Evolutionary conservation across 2,113 vertebrate species (phyloP).

Genomic region (Nicator chloris): DNA sequence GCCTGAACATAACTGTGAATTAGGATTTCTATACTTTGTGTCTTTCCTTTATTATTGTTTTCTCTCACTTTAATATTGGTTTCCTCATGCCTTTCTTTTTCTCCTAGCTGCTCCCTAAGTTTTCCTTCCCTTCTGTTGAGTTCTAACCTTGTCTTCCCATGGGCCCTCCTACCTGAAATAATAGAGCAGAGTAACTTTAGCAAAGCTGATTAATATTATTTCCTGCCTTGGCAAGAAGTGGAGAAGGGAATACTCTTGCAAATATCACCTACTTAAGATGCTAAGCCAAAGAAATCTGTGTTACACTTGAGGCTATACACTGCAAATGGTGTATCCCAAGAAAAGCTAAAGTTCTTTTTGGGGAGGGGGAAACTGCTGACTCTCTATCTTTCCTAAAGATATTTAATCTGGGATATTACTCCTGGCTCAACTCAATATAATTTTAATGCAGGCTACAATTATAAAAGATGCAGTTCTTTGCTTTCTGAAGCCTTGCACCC

Average conservation of each 20-base stretch:
- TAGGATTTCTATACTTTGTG: neutral
- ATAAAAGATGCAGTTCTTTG: neutral
- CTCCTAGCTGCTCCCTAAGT: neutral
- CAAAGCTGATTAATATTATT: conserved; percentile 38
- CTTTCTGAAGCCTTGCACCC: neutral
- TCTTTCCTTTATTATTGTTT: neutral
- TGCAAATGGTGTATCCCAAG: neutral
- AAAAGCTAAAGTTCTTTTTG: neutral
- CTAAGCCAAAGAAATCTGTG: conserved; percentile 20
- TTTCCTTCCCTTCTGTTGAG: neutral
- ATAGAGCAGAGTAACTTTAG: neutral
- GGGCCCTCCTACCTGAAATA: neutral
- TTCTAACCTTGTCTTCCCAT: neutral
- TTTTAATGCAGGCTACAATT: neutral
- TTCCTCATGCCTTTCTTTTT: neutral
- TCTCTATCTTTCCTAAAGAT: neutral
- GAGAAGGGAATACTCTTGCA: conserved; percentile 26
- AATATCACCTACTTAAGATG: conserved; percentile 45
- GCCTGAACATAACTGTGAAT: neutral
- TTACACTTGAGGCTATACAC: conserved; percentile 12
- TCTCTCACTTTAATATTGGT: neutral
- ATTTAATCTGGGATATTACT: neutral
- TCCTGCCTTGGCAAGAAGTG: neutral
- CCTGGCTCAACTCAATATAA: neutral
- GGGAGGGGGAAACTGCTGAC: neutral